Base-by-base conservation (phyloP, 2,113 vertebrate genomes). In the Copsychus sechellarum region DNA sequence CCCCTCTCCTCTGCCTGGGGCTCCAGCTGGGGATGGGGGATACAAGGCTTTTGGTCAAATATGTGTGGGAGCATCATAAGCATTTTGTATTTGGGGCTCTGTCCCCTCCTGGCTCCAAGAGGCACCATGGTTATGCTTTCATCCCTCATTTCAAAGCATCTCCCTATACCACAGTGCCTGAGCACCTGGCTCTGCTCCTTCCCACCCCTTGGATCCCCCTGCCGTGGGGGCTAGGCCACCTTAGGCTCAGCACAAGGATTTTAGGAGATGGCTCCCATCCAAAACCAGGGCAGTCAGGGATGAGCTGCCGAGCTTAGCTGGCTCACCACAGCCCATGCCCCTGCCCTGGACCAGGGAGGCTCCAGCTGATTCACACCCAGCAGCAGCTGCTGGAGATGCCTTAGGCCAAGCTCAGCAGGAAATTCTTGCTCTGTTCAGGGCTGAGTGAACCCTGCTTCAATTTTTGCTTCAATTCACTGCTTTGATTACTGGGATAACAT, bases 201-300 rank as follows among this genome's bases (percentile, higher is more conserved):
- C 6, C 3, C 34, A 4, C 3, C 16, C 11, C 40, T 9, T 8
- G 26, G 23, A n/a, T 2, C 1, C 26, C 36, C 18, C 8, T 2
- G 1, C 31, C 3, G 2, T 0, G 0, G 34, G 12, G 26, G 10
- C 17, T 10, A 15, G 58, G 16, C 5, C 2, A 0, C 4, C 48
- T 12, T 5, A 9, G 13, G 36, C 36, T 25, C 48, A 50, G 28
- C 86, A 14, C 6, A 14, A 45, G 43, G 71, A 43, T 34, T 72
- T 33, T 11, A 15, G 40, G 58, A 83, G 72, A 60, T 22, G 56
- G 12, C 28, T 34, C 1, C 0, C 6, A 34, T 14, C 42, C 43
- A 26, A 57, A 36, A 36, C 2, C 3, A 34, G 7, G 26, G n/a
- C 43, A 33, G 45, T 2, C 53, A 53, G 62, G 77, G 72, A 36